Base-by-base conservation (phyloP, 2,113 vertebrate genomes). In the Etia nguti region DNA sequence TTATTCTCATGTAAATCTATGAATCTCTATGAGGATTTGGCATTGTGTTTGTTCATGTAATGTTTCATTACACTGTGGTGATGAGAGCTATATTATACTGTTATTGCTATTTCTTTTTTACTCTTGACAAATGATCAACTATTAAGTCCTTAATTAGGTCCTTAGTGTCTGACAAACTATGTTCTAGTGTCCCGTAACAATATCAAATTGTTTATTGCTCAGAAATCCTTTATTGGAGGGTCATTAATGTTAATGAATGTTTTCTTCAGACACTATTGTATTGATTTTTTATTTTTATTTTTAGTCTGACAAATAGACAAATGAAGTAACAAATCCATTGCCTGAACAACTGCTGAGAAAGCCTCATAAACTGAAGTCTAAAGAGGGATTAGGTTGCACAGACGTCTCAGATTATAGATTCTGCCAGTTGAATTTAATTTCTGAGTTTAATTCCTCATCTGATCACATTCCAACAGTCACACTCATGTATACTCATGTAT, bases 351-450 rank as follows among this genome's bases (percentile, higher is more conserved):
- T 91, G 88, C 34, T 82, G 83, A 62, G 48, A 87, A 93, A 90
- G 89, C 55, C 81, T 86, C 59, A 70, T 84, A 87, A 92, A 89
- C 57, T 80, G 29, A 46, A 84, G 70, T 82, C 82, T 88, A 59
- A 92, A 86, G 50, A 87, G 13, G 80, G 83, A 86, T 85, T 70
- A 82, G 65, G 57, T 81, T 84, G 55, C 84, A 73, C 87, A 79
- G 84, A 88, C 68, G 85, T 91, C 82, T 73, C 83, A 79, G 86
- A 90, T 92, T 90, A 88, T 70, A 80, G 85, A 88, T 83, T 85
- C 81, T 92, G 83, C 88, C 87, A 89, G 56, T 10, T 85, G 26
- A 87, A 91, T 85, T 85, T 29, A 73, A 86, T 84, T 82, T 7
- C 43, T 84, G 36, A 4, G 60, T 80, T 65, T 36, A 88, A 85